Conservation (phyloP, 53 echinoderm and acorn worm genomes). For the Holothuria scabra region DNA sequence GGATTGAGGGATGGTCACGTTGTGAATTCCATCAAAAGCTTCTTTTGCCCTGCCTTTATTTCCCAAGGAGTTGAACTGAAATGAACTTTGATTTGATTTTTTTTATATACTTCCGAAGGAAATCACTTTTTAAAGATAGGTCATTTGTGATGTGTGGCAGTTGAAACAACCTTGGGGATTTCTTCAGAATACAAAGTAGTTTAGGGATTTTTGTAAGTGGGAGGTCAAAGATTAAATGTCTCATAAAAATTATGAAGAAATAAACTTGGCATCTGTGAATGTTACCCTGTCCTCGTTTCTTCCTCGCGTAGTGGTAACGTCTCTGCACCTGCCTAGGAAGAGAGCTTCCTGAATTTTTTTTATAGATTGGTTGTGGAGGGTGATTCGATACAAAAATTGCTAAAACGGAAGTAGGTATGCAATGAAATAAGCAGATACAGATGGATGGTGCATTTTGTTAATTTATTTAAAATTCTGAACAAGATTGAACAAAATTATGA, state of each 20-base stretch:
- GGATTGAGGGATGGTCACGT: slow-evolving; percentile 16
- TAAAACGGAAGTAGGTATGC: too few relatives aligned
- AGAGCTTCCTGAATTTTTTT: too few relatives aligned
- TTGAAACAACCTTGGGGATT: slow-evolving; percentile 24
- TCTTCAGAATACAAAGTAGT: background rate
- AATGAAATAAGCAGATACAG: too few relatives aligned
- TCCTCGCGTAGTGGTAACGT: background rate
- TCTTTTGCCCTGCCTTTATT: too few relatives aligned
- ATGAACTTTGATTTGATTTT: slow-evolving; percentile 7
- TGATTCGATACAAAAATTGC: too few relatives aligned
- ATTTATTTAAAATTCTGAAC: too few relatives aligned
- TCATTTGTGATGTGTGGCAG: slow-evolving; percentile 15
- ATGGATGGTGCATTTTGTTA: too few relatives aligned
- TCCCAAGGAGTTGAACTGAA: background rate
- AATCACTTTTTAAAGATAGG: slow-evolving; percentile 22
- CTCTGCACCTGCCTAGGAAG: too few relatives aligned
- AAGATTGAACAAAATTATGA: too few relatives aligned
- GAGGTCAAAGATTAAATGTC: slow-evolving; percentile 37
- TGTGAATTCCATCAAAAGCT: too few relatives aligned
- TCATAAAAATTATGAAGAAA: slow-evolving; percentile 1
- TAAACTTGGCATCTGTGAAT: background rate
- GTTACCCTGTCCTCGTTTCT: slow-evolving; percentile 24
- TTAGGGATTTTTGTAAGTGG: slow-evolving; percentile 12
- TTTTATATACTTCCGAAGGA: too few relatives aligned
- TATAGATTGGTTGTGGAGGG: too few relatives aligned